phyloP scores from a whole-genome alignment of 2,113 vertebrate species.

The Gambusia affinis region DNA sequence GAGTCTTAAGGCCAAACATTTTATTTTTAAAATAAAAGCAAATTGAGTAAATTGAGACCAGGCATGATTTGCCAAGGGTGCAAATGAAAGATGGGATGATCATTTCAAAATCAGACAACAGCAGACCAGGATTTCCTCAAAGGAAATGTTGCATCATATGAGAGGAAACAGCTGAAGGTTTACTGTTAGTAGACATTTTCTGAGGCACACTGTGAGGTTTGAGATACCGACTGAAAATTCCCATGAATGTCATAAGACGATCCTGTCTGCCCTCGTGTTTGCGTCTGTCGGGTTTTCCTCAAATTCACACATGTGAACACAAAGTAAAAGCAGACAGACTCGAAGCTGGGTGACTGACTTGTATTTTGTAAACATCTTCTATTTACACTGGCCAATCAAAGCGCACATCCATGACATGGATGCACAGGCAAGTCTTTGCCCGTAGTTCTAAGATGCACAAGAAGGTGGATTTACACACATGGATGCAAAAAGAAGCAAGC shows the following conservation, averaged over 20 bases:
- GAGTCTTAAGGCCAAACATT: background rate
- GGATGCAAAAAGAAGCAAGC: background rate
- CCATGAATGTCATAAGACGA: slow-evolving; percentile 53
- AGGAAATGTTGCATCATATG: slow-evolving; percentile 25
- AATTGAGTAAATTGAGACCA: background rate
- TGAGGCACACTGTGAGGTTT: slow-evolving; percentile 36
- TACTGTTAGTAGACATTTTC: background rate
- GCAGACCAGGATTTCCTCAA: slow-evolving; percentile 1
- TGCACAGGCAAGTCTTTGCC: slow-evolving; percentile 47
- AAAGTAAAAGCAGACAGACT: slow-evolving; percentile 29
- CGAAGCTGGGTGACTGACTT: slow-evolving; percentile 33
- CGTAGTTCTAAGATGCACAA: slow-evolving; percentile 5
- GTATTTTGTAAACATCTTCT: slow-evolving; percentile 68
- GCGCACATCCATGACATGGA: slow-evolving; percentile 21
- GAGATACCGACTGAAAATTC: slow-evolving; percentile 32
- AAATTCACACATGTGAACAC: slow-evolving; percentile 7
- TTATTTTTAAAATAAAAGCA: background rate
- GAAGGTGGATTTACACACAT: slow-evolving; percentile 10
- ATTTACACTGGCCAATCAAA: slow-evolving; percentile 46
- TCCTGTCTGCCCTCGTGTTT: slow-evolving; percentile 26
- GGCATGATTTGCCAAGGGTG: background rate
- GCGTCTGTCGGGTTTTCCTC: slow-evolving; percentile 48
- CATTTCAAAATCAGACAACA: slow-evolving; percentile 5
- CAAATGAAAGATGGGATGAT: slow-evolving; percentile 3
- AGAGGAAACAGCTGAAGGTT: background rate